Base-by-base conservation (phyloP, 1,140 invertebrate genomes). In the Camponotus vicinus region DNA sequence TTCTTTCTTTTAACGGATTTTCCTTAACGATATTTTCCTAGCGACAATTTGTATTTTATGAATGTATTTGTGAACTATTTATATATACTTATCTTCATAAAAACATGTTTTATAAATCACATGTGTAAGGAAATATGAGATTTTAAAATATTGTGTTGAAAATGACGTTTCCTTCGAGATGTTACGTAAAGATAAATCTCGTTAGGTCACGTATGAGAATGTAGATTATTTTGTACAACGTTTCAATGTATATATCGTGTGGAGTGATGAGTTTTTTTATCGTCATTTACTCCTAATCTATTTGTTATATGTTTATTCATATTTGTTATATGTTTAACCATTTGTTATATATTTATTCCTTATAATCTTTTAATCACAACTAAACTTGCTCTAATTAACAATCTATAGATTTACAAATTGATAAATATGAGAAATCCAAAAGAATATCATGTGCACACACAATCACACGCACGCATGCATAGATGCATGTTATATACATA, bases 141-240 rank as follows among this genome's bases (percentile, higher is more conserved):
- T 78, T 49, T 78, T 78, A 49, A n/a, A 66, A 78, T 11, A 64
- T 11, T 21, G 27, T 27, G 9, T 37, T 18, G 6, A 49, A 3
- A 49, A 13, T n/a, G n/a, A n/a, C n/a, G n/a, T 70, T 15, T n/a
- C 21, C 13, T 21, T 71, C 0, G 27, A 57, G 66, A 57, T 70
- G 5, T 1, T 59, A 42, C 5, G 77, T 8, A 32, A 32, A 57
- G 49, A 80, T 80, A 42, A 70, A 70, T 71, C 13, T 57, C 49
- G 9, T 40, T 40, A 55, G 55, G 34, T 80, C 40, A 57, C 45
- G 21, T 70, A 42, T 15, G 2, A n/a, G 6, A 80, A 57, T 70
- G 21, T 57, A 57, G 9, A 70, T 13, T 80, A 80, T 55, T 80
- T 70, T 57, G 49, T 80, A 80, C 57, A 80, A 70, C 13, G 15